Base-by-base conservation (phyloP, 2,888 invertebrate species). In the Parapristionchus giblindavisi region DNA sequence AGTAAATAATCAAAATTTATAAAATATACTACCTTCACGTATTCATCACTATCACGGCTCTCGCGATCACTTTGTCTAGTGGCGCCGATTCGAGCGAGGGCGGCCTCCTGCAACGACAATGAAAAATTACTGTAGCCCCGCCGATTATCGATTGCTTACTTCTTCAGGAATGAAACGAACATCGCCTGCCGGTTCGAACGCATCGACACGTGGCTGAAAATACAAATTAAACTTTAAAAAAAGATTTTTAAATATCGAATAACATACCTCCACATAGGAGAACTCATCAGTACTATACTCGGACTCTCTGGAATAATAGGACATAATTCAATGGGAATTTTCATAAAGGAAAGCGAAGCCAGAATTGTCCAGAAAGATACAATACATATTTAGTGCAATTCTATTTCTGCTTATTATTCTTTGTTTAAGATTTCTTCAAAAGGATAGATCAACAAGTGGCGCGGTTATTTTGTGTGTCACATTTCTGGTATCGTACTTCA, bases 31-130 rank as follows among this genome's bases (percentile, higher is more conserved):
- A 76, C 83, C 68, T 83, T 83, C 56, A 81, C 83, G 60, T 78
- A 83, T 51, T 81, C 82, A 71, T 82, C 82, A 8, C 81, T 80
- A n/a, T 80, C 81, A 3, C 75, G 77, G 21, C 81, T 81, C 56
- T 71, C 43, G 38, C 70, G 38, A 34, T 56, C 68, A 34, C 52
- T 52, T 29, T 51, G 48, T 24, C 52, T 48, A 68, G 34, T 48
- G 0, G 51, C 34, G 11, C 48, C 48, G n/a, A 68, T 68, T 14
- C 17, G 68, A 2, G 34, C 68, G 21, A 36, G 34, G 5, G 34
- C 36, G 2, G 48, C 51, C 3, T 32, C 68, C 68, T 68, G 36
- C 21, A 51, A 6, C 27, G 3, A 27, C 11, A 8, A 11, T 29
- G 27, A 54, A 54, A 54, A 54, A 54, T 14, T 29, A 54, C 54